Percentiles rank a stretch among this genome's conserved stretches.
phyloP scores from a whole-genome alignment of 2,888 invertebrate genomes.

The Pyrochroa serraticornis region DNA sequence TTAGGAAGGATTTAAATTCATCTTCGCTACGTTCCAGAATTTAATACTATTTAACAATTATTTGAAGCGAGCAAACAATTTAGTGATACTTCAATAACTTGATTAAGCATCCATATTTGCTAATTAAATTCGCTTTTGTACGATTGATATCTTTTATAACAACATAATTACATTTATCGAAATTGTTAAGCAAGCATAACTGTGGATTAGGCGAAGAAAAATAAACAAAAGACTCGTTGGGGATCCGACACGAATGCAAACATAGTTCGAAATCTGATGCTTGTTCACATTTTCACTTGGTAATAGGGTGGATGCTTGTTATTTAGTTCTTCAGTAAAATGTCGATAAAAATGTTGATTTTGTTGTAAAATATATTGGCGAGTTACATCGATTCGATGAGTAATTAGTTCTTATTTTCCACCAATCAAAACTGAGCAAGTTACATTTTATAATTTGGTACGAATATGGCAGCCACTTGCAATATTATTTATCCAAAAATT shows the following conservation, averaged over 20 bases:
- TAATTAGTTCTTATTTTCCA: conserved; percentile 4
- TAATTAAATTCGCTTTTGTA: neutral
- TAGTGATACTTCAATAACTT: too few species aligned
- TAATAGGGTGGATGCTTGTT: conserved; percentile 18
- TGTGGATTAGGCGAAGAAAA: conserved; percentile 10
- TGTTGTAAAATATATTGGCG: neutral
- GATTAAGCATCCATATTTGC: too few species aligned
- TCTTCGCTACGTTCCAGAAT: too few species aligned
- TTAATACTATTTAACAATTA: too few species aligned
- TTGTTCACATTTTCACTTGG: conserved; percentile 27
- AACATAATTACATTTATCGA: conserved; percentile 22
- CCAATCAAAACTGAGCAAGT: neutral
- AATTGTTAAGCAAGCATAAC: conserved; percentile 10
- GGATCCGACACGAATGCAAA: conserved; percentile 22
- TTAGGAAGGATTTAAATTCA: neutral
- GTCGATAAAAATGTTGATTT: conserved; percentile 18
- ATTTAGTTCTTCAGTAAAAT: conserved; percentile 13
- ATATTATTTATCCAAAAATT: too few species aligned
- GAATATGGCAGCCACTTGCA: too few species aligned
- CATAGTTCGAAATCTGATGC: conserved; percentile 26
- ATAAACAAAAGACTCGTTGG: conserved; percentile 22
- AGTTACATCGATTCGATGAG: neutral
- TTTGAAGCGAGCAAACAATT: too few species aligned
- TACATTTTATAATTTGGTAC: neutral
- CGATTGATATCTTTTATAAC: neutral